phyloP scores from a whole-genome alignment of 2,888 invertebrate genomes.

The Eupithecia inturbata region DNA sequence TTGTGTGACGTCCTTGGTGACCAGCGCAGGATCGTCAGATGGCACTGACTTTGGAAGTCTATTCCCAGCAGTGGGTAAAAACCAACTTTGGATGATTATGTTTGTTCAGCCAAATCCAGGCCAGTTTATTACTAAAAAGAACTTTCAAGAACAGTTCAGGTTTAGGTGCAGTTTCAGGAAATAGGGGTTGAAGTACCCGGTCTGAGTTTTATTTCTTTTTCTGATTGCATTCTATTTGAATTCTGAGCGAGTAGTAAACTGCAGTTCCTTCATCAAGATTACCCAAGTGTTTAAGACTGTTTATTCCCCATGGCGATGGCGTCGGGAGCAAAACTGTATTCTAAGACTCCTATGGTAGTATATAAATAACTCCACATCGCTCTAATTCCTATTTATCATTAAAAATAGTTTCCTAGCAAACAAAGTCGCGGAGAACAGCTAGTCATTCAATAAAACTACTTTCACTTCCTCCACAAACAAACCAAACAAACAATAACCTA shows the following conservation, averaged over 20 bases:
- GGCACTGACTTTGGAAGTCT: not conserved
- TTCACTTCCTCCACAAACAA: constrained; percentile 1
- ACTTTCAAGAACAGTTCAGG: not conserved
- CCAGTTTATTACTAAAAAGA: not conserved
- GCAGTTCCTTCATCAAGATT: not conserved
- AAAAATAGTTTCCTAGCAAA: not conserved
- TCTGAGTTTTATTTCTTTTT: not conserved
- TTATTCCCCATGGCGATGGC: too few species aligned
- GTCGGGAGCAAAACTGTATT: too few species aligned
- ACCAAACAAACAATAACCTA: not conserved
- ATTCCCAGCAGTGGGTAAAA: not conserved
- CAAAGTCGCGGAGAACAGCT: not conserved
- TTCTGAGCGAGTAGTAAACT: not conserved
- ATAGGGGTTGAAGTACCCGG: not conserved
- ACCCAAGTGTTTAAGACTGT: not conserved
- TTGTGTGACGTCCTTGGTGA: not conserved
- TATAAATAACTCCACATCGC: not conserved
- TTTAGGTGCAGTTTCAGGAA: not conserved
- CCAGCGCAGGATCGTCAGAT: not conserved
- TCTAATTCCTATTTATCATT: not conserved
- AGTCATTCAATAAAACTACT: not conserved
- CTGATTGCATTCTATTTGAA: not conserved
- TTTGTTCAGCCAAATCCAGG: not conserved
- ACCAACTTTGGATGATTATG: not conserved
- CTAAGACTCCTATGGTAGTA: not conserved